Evolutionary conservation across 1,140 invertebrate genomes (phyloP).

Genomic region (Sitophilus oryzae): DNA sequence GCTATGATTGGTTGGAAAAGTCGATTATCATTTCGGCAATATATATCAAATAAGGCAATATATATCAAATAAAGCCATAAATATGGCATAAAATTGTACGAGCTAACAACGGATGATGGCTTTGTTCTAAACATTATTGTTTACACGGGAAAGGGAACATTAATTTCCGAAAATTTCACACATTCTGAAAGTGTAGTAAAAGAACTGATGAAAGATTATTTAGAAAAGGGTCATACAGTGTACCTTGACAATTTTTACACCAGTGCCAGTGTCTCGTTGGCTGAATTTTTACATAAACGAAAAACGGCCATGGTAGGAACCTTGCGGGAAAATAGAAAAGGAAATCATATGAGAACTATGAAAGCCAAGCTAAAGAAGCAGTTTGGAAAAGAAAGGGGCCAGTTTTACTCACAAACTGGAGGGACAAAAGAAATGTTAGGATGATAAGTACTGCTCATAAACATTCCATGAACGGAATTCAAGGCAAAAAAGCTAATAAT

Average conservation of each 20-base stretch:
- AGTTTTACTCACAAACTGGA: not conserved
- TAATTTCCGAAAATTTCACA: not conserved
- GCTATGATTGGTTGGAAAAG: not conserved
- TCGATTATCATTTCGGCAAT: constrained; percentile 8
- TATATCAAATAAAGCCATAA: no score
- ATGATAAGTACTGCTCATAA: no score
- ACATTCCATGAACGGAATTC: not conserved
- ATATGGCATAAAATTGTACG: constrained; percentile 8
- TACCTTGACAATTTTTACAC: constrained; percentile 4
- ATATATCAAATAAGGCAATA: constrained; percentile 8
- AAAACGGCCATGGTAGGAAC: constrained; percentile 1
- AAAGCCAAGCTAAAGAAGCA: not conserved
- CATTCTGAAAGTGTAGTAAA: constrained; percentile 2
- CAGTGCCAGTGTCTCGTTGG: not conserved
- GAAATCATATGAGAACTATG: constrained; percentile 1
- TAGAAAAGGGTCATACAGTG: not conserved
- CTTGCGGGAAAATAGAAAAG: no score
- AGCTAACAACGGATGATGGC: constrained; percentile 2
- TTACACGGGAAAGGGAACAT: constrained; percentile 4
- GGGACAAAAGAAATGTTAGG: not conserved
- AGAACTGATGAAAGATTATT: constrained; percentile 1
- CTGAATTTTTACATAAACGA: not conserved
- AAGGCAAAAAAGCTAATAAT: not conserved
- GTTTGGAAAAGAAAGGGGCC: not conserved
- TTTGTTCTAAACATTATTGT: constrained; percentile 4